A percentile compares a stretch with the other conserved stretches of the same genome.
Conservation (phyloP, 1,140 invertebrate genomes). For the Rhopalosiphum padi region DNA sequence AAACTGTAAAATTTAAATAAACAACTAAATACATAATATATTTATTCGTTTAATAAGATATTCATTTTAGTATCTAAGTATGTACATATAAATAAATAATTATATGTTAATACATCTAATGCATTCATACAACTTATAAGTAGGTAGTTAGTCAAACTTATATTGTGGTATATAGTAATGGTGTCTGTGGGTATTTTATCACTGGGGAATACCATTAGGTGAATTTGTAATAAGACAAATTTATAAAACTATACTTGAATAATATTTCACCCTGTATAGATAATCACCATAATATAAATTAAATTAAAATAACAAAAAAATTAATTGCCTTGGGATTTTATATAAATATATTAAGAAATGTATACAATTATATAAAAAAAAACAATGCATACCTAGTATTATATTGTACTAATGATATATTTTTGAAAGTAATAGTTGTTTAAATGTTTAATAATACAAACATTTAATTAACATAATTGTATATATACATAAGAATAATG, state of each 20-base stretch:
- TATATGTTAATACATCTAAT: not conserved
- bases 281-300: not conserved
- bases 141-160: not conserved
- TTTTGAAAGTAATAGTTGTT: not conserved
- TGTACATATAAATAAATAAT: not conserved
- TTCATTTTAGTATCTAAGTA: too few relatives aligned
- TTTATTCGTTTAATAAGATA: too few relatives aligned
- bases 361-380: not conserved
- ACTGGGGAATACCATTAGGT: not conserved
- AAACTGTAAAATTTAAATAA: too few relatives aligned
- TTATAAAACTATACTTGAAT: not conserved
- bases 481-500: not conserved
- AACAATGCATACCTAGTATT: not conserved
- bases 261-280: not conserved
- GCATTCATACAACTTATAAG: not conserved
- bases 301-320: not conserved
- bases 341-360: not conserved
- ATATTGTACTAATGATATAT: too few relatives aligned
- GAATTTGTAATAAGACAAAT: not conserved
- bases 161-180: not conserved
- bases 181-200: not conserved
- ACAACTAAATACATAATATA: too few relatives aligned
- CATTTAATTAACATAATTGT: not conserved
- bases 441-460: not conserved
- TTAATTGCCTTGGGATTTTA: not conserved